A percentile compares a stretch with the other conserved stretches of the same genome.
Evolutionary conservation across 2,113 vertebrate species (phyloP).

Genomic region (Laticauda laticaudata): DNA sequence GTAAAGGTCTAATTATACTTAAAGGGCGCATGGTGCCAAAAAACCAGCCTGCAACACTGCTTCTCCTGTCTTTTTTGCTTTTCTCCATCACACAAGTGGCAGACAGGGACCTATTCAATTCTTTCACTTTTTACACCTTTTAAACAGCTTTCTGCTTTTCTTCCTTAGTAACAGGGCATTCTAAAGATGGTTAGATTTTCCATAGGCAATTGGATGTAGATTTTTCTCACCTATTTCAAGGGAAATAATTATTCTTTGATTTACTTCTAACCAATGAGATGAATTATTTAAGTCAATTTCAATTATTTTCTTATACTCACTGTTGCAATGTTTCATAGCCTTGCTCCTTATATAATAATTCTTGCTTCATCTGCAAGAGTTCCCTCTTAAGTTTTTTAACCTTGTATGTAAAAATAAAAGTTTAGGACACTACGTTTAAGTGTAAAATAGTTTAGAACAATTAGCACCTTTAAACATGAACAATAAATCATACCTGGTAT

Average conservation of each 20-base stretch:
- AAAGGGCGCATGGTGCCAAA: neutral
- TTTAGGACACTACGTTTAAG: constrained; percentile 54
- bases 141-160: constrained; percentile 20
- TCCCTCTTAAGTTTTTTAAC: constrained; percentile 85
- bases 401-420: constrained; percentile 69
- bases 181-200: constrained; percentile 6
- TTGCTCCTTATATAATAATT: constrained; percentile 83
- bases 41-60: neutral
- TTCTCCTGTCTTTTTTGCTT: constrained; percentile 3
- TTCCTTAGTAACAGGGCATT: neutral
- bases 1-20: neutral
- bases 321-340: constrained; percentile 84
- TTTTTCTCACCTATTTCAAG: neutral
- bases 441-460: constrained; percentile 46
- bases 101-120: constrained; percentile 22
- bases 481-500: constrained; percentile 25
- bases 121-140: neutral
- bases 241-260: constrained; percentile 26
- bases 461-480: constrained; percentile 37
- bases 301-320: constrained; percentile 71
- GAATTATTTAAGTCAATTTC: constrained; percentile 41
- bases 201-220: neutral
- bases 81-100: constrained; percentile 1
- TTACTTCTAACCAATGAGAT: constrained; percentile 2
- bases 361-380: constrained; percentile 85